Evolutionary conservation across 2,888 invertebrate genomes (phyloP), one percentile per base, ranked within the genome.

Genomic region (Scaptomyza tumidula): DNA sequence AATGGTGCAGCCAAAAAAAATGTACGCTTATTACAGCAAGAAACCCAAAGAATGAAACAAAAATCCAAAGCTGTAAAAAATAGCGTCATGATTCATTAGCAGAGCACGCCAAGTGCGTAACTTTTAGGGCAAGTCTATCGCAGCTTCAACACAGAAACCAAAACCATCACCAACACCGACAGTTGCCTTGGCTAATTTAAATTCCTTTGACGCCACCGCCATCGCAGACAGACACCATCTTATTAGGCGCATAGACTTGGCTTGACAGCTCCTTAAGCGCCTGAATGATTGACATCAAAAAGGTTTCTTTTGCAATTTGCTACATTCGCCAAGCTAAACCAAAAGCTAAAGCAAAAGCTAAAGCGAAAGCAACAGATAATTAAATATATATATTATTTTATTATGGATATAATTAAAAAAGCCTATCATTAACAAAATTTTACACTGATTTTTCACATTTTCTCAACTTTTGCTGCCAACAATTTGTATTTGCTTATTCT

Each of bases 241-340:
- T 80, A 88, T 84, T 88, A 83, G 75, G 64, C 71, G 67, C 74
- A 77, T 72, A 86, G 86, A 77, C 84, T 66, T 66, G 54, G 71
- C 70, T 71, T 83, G 86, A 88, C 80, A 73, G 79, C 85, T 88
- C 85, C 87, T 86, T 86, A 89, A 79, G 80, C 89, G 86, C 83
- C 73, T 76, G 79, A 88, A 76, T 86, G 89, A 89, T 88, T 89
- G 88, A 89, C 86, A 88, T 86, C 89, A 86, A 86, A 86, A 88
- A 82, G 88, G 83, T 78, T 80, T 57, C 50, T 63, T 49, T 49
- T 62, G 50, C 60, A 72, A 67, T 62, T 68, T 59, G 63, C 54
- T 27, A 24, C 48, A 59, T 61, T 61, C 49, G 60, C 61, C 66
- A 49, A 68, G 33, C 48, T 64, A 49, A 49, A 63, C 53, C 60